Base-by-base conservation (phyloP, 2,113 vertebrate genomes). In the Glaucidium brasilianum region DNA sequence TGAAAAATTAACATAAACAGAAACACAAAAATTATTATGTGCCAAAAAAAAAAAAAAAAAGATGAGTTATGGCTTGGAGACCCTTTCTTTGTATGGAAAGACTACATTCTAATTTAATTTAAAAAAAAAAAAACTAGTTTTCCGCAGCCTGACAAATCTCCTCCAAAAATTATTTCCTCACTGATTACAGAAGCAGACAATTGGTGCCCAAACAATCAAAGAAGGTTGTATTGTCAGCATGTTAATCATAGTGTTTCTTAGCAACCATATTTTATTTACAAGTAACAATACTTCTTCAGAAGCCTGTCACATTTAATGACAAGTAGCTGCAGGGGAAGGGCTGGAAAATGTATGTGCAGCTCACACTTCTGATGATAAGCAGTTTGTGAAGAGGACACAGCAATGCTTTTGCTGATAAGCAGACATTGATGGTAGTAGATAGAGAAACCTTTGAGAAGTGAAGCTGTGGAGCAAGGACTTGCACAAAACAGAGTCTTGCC, bases 221-320 rank as follows among this genome's bases (percentile, higher is more conserved):
- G 97, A 95, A 75, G 94, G 96, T 90, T 94, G 91, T 94, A 97
- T 96, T 93, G 92, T 97, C 94, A 97, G 97, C 95, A 97, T 95
- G 94, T 93, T 97, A 98, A 98, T 97, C 92, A 96, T 86, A 76
- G 93, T 88, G 97, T 98, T 98, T 94, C 98, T 97, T 98, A 98
- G 98, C 98, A 98, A 97, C 97, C 96, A 89, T 90, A 97, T 96
- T 96, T 96, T 97, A 96, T 97, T 97, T 97, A 97, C 95, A 93
- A 80, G 91, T 95, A 98, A 92, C 92, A 96, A 91, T 92, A 95
- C 79, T 94, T 97, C 84, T 97, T 96, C 96, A 96, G 94, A 97
- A 96, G 88, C 59, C 43, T 94, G 88, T 88, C 95, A 94, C 83
- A 95, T 82, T 94, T 94, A 96, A 96, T 73, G 93, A 93, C 60